phyloP scores from a whole-genome alignment of 2,888 invertebrate genomes.

The Laspeyria flexula region DNA sequence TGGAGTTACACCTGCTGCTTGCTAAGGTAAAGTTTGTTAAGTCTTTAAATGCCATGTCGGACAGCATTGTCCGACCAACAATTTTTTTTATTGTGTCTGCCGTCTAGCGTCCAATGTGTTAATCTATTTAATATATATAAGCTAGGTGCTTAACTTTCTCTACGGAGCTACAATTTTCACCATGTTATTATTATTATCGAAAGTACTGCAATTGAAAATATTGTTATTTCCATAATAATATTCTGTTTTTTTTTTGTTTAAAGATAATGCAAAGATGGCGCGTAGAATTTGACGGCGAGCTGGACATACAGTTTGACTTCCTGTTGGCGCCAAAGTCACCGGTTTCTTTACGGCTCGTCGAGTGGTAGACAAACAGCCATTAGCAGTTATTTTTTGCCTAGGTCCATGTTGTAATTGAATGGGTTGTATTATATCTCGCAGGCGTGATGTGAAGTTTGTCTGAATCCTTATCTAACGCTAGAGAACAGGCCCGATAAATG shows the following conservation, averaged over 20 bases:
- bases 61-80: too few species aligned
- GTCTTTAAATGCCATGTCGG: too few species aligned
- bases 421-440: background rate
- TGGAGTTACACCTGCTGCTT: conserved; percentile 90
- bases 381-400: background rate
- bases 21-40: conserved; percentile 83
- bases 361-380: conserved; percentile 70
- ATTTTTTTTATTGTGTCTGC: too few species aligned
- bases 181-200: too few species aligned
- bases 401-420: background rate
- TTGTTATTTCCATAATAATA: background rate
- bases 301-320: conserved; percentile 93
- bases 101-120: too few species aligned
- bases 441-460: background rate
- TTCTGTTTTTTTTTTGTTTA: conserved; percentile 47
- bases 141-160: too few species aligned
- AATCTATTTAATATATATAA: too few species aligned
- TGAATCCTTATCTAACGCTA: too few species aligned
- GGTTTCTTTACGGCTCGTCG: conserved; percentile 88
- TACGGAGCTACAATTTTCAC: too few species aligned
- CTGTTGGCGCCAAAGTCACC: conserved; percentile 92
- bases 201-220: too few species aligned
- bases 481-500: too few species aligned
- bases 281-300: conserved; percentile 88
- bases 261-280: conserved; percentile 91